Evolutionary conservation across 2,113 vertebrate genomes (phyloP), one percentile per base, ranked within the genome.

Genomic region (Labeo rohita): DNA sequence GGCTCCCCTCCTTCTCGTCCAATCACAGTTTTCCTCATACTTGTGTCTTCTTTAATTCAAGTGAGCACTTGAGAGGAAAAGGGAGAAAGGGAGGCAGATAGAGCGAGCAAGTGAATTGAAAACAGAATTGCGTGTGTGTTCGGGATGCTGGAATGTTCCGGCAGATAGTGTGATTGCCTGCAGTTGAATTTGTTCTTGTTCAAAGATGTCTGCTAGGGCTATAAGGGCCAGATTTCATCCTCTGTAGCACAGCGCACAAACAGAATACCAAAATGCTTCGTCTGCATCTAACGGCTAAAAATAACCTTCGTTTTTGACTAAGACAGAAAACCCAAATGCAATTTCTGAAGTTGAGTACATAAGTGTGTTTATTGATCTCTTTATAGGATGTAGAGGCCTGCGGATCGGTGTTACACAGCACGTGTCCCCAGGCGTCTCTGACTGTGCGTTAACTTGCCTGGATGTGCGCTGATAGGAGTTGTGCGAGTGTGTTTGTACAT

Each of bases 21-120:
- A 85, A 88, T 89, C 68, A 79, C 84, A 88, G 87, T 88, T 89
- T 89, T 91, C 91, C 90, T 91, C 75, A 70, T 52, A 81, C 78
- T 90, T 59, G 73, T 89, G 92, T 91, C 87, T 87, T 83, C 68
- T 75, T 91, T 76, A 84, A 49, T 79, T 77, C 65, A 39, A 84
- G 68, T 50, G n/a, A 16, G 23, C 23, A 45, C 56, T 43, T 50
- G 47, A 82, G 59, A 73, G 63, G 18, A 70, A 73, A 13, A 83
- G 83, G 23, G 9, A 83, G 80, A 52, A 59, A 50, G 70, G 56
- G 45, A 75, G 56, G 21, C 59, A 83, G 18, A 76, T 15, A 65
- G 34, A 85, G 85, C 50, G 59, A 10, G 61, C 47, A 54, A 86
- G 84, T n/a, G 36, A 39, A 63, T 81, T 36, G 47, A 66, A 72